Evolutionary conservation across 2,888 invertebrate genomes (phyloP), one percentile per base, ranked within the genome.

Genomic region (Shargacucullia verbasci): DNA sequence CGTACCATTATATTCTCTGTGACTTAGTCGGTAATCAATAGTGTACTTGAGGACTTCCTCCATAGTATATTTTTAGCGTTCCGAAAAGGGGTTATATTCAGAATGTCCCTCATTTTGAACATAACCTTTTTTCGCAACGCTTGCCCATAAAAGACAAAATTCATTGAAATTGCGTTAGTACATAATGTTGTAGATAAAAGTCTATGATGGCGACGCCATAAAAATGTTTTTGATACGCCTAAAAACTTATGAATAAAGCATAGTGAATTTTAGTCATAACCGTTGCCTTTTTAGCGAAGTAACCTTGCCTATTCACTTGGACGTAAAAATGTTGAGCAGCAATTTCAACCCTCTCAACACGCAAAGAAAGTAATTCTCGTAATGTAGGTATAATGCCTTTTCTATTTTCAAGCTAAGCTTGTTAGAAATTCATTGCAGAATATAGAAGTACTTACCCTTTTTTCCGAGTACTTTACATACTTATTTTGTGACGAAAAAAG

Each of bases 221-320:
- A 73, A 73, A 75, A 73, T 70, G 58, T 73, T 60, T 70, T 67
- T 66, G 61, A 57, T 68, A 69, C 59, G 46, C 50, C 70, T 55
- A 61, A 73, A 69, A 76, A 63, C 67, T 68, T 76, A 76, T 76
- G 76, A 76, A 76, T 76, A 76, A 76, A 59, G 73, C 66, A 73
- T 76, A 69, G 60, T n/a, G 60, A 37, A 59, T 70, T 76, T 66
- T 48, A 70, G 70, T 48, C 47, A 71, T 70, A 69, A 69, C 63
- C 63, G 38, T 39, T 44, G 57, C 60, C 41, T 66, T 45, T 53
- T 49, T 69, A 45, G 63, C 61, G 69, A 70, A 75, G 75, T 76
- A 75, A 76, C 65, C 58, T 70, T 40, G 70, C 65, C 70, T 76
- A 71, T 76, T 76, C 61, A 56, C 59, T 61, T 53, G 70, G 35